phyloP scores from a whole-genome alignment of 64 coral and sea anemone species.

The Platygyra sinensis region DNA sequence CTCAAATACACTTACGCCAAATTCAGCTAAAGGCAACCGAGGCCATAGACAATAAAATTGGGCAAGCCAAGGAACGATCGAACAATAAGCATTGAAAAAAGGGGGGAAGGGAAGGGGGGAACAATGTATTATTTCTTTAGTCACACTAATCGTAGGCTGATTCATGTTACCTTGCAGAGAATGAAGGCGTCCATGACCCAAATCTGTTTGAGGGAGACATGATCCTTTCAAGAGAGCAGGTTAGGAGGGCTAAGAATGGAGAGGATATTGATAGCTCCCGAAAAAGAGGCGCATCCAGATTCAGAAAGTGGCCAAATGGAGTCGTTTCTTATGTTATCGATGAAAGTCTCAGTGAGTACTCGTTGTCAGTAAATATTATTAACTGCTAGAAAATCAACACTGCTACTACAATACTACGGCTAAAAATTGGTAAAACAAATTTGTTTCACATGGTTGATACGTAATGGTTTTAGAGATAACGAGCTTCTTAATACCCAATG shows the following conservation, averaged over 20 bases:
- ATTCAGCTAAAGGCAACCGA: too few species aligned
- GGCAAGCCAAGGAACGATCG: too few species aligned
- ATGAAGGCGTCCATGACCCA: neutral
- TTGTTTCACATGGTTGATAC: too few species aligned
- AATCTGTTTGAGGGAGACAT: conserved; percentile 32
- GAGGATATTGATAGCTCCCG: neutral
- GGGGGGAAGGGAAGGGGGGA: too few species aligned
- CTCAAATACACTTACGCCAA: too few species aligned
- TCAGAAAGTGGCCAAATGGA: neutral
- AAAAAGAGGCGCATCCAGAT: neutral
- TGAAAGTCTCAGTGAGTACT: neutral
- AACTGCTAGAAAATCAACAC: too few species aligned
- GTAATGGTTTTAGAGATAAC: too few species aligned
- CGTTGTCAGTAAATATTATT: neutral
- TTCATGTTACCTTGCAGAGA: neutral
- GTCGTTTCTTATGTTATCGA: neutral
- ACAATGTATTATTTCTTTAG: neutral
- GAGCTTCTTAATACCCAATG: too few species aligned
- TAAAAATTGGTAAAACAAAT: too few species aligned
- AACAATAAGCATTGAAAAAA: too few species aligned
- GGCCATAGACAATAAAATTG: too few species aligned
- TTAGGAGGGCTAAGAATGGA: neutral
- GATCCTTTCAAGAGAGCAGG: neutral
- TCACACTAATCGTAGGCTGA: neutral
- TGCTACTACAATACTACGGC: too few species aligned